These are phyloP conservation scores for Dendropsophus ebraccatus DNA, from an alignment of 2,113 vertebrate genomes.

Conservation along the genomic window DNA sequence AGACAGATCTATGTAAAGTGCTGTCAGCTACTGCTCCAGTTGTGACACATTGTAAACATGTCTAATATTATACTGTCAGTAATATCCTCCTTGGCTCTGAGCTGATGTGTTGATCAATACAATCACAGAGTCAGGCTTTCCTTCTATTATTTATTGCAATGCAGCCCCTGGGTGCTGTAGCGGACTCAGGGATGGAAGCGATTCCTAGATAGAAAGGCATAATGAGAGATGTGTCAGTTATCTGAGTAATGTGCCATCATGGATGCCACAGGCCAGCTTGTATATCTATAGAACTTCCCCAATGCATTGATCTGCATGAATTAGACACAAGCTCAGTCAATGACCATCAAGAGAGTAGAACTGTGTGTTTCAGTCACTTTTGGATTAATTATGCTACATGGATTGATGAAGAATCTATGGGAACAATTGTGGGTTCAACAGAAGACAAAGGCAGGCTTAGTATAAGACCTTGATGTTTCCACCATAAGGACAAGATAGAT, in stretches of 20 bases:
- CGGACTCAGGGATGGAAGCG: background rate
- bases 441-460: background rate
- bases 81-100: conserved; percentile 45
- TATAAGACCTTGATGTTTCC: background rate
- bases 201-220: conserved; percentile 21
- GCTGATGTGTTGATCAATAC: conserved; percentile 50
- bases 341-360: background rate
- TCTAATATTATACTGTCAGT: conserved; percentile 47
- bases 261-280: background rate
- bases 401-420: background rate
- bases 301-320: conserved; percentile 22
- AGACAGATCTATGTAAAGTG: background rate
- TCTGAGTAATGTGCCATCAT: background rate
- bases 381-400: background rate
- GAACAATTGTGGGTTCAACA: background rate
- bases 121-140: background rate
- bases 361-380: background rate
- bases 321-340: conserved; percentile 14
- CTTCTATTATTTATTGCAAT: conserved; percentile 45
- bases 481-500: background rate
- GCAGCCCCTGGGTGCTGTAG: background rate
- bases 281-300: conserved; percentile 7
- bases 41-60: conserved; percentile 36
- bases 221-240: conserved; percentile 38
- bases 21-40: conserved; percentile 22